Conservation (phyloP, 30 jellyfish, hydroid and myxozoan species). For the Cassiopea xamachana region DNA sequence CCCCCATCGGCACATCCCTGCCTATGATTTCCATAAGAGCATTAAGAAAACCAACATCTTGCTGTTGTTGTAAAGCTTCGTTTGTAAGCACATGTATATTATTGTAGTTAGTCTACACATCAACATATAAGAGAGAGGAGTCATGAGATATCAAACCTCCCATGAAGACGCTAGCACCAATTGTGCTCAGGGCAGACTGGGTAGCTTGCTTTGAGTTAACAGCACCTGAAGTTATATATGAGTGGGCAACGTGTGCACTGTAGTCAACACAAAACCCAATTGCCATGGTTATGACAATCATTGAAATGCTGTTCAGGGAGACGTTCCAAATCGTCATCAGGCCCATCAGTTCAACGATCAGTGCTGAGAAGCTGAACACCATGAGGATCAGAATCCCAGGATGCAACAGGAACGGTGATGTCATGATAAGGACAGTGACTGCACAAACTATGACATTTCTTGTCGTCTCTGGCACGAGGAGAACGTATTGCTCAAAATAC, state of each 20-base stretch:
- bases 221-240: slow-evolving; percentile 59
- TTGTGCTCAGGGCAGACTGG: slow-evolving; percentile 16
- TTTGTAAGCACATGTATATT: not conserved
- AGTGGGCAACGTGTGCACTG: slow-evolving; percentile 80
- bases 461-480: slow-evolving; percentile 60
- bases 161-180: slow-evolving; percentile 71
- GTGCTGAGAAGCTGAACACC: slow-evolving; percentile 65
- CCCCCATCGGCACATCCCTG: too few species aligned
- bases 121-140: not conserved
- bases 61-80: too few species aligned
- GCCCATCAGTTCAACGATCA: slow-evolving; percentile 78
- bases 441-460: slow-evolving; percentile 67
- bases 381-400: slow-evolving; percentile 74
- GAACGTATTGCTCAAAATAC: slow-evolving; percentile 64
- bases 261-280: slow-evolving; percentile 75
- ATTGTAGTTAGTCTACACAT: not conserved
- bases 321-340: slow-evolving; percentile 71
- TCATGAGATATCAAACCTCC: slow-evolving; percentile 46
- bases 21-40: too few species aligned
- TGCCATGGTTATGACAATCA: slow-evolving; percentile 64
- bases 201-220: slow-evolving; percentile 19
- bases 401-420: slow-evolving; percentile 78
- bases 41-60: too few species aligned
- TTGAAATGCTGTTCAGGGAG: slow-evolving; percentile 57
- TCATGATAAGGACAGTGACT: slow-evolving; percentile 66